phyloP scores from a whole-genome alignment of 2,113 vertebrate species.

The Atlantisia rogersi region DNA sequence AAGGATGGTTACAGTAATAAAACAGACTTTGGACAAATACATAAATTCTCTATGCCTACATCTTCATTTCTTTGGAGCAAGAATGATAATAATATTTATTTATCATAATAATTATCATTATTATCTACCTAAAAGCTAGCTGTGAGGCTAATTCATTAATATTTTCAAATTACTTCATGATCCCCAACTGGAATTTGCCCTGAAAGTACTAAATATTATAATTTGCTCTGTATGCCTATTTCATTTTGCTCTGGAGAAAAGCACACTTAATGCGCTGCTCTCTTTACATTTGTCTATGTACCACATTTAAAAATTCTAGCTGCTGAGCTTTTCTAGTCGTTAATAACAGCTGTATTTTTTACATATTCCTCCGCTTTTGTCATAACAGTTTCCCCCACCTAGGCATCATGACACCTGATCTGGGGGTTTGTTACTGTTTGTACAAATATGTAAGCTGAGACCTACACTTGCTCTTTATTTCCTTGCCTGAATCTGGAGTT shows the following conservation, averaged over 20 bases:
- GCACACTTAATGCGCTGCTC: neutral
- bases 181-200: constrained; percentile 8
- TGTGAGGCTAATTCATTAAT: constrained; percentile 31
- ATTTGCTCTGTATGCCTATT: constrained; percentile 27
- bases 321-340: neutral
- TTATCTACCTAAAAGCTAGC: constrained; percentile 38
- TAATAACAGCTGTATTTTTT: neutral
- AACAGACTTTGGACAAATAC: neutral
- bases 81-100: constrained; percentile 7
- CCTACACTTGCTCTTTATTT: neutral
- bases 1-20: neutral
- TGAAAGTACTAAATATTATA: neutral
- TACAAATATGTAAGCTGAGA: neutral
- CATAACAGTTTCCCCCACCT: neutral
- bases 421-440: neutral
- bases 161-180: constrained; percentile 46
- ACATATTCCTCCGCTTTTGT: neutral
- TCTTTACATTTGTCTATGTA: neutral
- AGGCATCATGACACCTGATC: too few species aligned
- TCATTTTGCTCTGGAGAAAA: neutral
- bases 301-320: neutral
- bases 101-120: constrained; percentile 6
- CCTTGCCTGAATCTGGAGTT: neutral
- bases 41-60: neutral
- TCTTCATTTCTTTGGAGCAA: neutral